Base-by-base conservation (phyloP, 2,888 invertebrate species). In the Lapara coniferarum region DNA sequence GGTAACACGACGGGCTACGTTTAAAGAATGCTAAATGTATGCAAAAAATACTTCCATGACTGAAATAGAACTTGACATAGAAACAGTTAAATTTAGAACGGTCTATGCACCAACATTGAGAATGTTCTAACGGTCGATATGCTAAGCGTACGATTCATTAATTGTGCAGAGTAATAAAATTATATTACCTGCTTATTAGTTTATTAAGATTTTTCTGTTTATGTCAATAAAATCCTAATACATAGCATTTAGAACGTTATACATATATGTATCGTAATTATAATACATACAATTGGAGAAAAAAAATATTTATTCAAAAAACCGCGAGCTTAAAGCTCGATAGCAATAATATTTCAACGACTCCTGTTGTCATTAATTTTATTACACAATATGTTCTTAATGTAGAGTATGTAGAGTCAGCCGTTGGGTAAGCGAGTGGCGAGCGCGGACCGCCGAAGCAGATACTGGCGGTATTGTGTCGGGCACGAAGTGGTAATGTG, bases 401-500 rank as follows among this genome's bases (percentile, higher is more conserved):
- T 63, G 13, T 16, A 19, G 16, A 63, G 63, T 12, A 19, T 37
- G 46, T 63, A 16, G 59, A 30, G 57, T 16, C 16, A 10, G 46
- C 4, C 19, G 12, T 14, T 37, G 37, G 52, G 16, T 16, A 8
- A 53, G 53, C 53, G 53, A 37, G 55, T 10, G 55, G 25, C 55
- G n/a, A 59, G 44, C 59, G 59, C 16, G 63, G 63, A 49, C 12
- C 12, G 2, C 52, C 46, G 46, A 46, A 46, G 63, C 46, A 19
- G 25, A 19, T 68, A 59, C 52, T 16, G 16, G 51, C 30, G 58
- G 67, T 46, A 30, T 68, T 30, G 52, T 66, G 71, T 67, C 59
- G 67, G 74, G 73, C 72, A 70, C 73, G 72, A 75, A 77, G 78
- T 81, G 81, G 83, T 81, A 81, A 80, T 81, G 82, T 80, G 84